A percentile compares a stretch with the other conserved stretches of the same genome.
These are phyloP conservation scores for Nothura maculosa DNA, from an alignment of 2,797 vertebrate genomes.

Conservation along the genomic window DNA sequence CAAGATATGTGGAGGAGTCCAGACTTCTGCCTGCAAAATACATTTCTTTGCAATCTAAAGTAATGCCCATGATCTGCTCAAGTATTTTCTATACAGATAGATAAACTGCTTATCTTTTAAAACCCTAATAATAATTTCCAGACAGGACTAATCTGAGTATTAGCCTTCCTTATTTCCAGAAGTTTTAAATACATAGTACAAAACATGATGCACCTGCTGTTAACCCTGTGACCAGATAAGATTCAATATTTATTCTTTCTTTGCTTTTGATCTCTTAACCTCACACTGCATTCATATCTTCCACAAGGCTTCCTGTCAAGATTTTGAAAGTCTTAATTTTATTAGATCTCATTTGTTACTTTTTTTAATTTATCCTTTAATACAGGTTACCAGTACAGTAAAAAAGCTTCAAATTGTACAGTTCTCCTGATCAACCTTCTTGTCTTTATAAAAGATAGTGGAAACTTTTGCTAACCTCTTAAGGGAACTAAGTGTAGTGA, in stretches of 20 bases:
- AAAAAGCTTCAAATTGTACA: background rate
- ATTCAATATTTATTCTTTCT: background rate
- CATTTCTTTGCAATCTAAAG: background rate
- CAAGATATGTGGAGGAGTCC: rapidly evolving
- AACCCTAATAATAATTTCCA: background rate
- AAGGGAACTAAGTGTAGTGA: background rate
- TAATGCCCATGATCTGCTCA: background rate
- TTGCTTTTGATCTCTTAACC: background rate
- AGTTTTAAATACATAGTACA: background rate
- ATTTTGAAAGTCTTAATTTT: background rate
- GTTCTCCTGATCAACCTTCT: background rate
- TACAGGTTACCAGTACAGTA: background rate
- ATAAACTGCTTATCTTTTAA: slow-evolving; percentile 10
- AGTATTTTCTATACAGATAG: background rate
- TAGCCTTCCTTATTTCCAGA: background rate
- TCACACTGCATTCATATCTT: background rate
- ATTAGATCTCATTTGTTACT: background rate
- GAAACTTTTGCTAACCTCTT: background rate
- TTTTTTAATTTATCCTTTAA: background rate
- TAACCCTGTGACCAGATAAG: background rate
- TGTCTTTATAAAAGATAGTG: background rate
- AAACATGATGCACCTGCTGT: background rate
- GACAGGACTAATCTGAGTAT: background rate
- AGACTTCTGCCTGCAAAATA: background rate
- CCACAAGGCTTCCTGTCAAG: background rate